These are phyloP conservation scores for Falco novaeseelandiae DNA, from an alignment of 2,797 vertebrate species.

Conservation along the genomic window DNA sequence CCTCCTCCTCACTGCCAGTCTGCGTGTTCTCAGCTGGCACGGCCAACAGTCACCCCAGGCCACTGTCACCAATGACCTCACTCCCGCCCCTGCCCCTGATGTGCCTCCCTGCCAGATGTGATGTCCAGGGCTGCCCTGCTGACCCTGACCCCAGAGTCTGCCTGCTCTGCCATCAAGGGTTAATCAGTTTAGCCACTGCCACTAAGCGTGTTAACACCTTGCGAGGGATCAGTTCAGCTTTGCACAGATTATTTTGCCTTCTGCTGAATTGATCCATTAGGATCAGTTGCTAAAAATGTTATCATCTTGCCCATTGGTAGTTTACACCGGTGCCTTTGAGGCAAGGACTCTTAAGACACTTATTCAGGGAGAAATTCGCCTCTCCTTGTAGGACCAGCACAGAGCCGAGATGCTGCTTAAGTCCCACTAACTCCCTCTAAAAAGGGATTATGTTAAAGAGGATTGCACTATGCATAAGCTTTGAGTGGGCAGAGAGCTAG, in stretches of 20 bases:
- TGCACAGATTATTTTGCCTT: slow-evolving; percentile 64
- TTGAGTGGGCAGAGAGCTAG: slow-evolving; percentile 55
- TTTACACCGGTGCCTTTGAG: slow-evolving; percentile 58
- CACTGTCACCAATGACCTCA: fast-evolving
- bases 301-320: slow-evolving; percentile 31
- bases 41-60: background rate
- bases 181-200: slow-evolving; percentile 44
- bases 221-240: slow-evolving; percentile 63
- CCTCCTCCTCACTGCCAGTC: background rate
- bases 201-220: slow-evolving; percentile 56
- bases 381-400: slow-evolving; percentile 48
- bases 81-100: background rate
- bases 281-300: slow-evolving; percentile 69
- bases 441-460: slow-evolving; percentile 58
- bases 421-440: slow-evolving; percentile 4
- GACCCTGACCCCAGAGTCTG: background rate
- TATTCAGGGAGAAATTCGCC: slow-evolving; percentile 66
- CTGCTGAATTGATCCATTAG: slow-evolving; percentile 57
- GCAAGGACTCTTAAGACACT: slow-evolving; percentile 64
- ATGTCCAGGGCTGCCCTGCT: background rate
- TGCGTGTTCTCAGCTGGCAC: fast-evolving
- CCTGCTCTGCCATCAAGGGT: background rate
- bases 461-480: slow-evolving; percentile 64
- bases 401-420: slow-evolving; percentile 37
- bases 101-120: background rate